Conservation (phyloP, 2,888 invertebrate species). For the Orthosia cruda region DNA sequence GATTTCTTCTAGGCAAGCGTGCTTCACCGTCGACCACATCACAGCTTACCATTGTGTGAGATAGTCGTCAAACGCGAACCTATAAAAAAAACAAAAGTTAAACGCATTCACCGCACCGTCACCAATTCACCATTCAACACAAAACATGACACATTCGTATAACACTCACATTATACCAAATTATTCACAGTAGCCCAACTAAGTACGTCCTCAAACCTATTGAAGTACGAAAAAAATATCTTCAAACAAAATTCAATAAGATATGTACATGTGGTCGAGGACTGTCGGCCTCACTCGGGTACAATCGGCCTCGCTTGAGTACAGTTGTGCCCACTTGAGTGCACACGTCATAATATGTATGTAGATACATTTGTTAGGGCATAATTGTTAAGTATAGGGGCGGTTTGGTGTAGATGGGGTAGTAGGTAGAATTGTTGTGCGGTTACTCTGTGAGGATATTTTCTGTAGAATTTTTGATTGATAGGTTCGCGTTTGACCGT, state of each 20-base stretch:
- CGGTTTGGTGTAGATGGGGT: conserved; percentile 56
- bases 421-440: conserved; percentile 47
- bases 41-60: no score
- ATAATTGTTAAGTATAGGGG: conserved; percentile 88
- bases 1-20: no score
- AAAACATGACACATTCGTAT: conserved; percentile 51
- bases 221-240: conserved; percentile 81
- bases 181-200: conserved; percentile 57
- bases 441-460: conserved; percentile 38
- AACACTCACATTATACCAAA: conserved; percentile 51
- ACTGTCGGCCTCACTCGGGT: conserved; percentile 69
- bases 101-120: no score
- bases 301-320: conserved; percentile 62
- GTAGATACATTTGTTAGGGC: conserved; percentile 77
- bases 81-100: no score
- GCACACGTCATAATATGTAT: conserved; percentile 85
- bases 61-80: no score
- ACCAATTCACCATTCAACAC: neutral
- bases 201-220: conserved; percentile 68
- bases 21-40: no score
- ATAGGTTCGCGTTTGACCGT: no score
- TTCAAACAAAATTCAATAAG: conserved; percentile 86
- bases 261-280: conserved; percentile 90
- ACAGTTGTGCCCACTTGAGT: conserved; percentile 74
- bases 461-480: neutral